Base-by-base conservation (phyloP, 2,888 invertebrate species). In the Tetranychus truncatus region DNA sequence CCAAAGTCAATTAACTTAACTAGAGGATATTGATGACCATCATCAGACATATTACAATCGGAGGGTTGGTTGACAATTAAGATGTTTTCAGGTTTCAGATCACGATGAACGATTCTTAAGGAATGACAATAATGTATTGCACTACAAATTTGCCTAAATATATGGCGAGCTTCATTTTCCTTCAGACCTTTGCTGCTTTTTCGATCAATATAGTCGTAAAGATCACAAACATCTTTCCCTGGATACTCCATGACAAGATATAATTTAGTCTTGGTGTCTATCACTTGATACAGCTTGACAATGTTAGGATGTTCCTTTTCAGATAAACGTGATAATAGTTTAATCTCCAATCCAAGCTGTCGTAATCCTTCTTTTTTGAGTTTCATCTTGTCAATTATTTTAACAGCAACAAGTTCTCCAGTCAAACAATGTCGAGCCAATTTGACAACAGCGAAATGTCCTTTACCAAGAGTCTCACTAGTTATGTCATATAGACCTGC, bases 1-100 rank as follows among this genome's bases (percentile, higher is more conserved):
- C 95, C 99, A 85, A 99, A 99, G 85, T 99, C 99, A 77, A 99
- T 99, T 82, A 99, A 86, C 85, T 99, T 99, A 55, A 99, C 97
- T 82, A 94, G 88, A 45, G 77, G 77, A 65, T 76, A 77, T 69
- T 66, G 69, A 20, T 45, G 66, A 21, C n/a, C 18, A 20, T 72
- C 18, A n/a, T 34, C 20, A 44, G 21, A 44, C 18, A 24, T 18
- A 5, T 44, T 55, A 45, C 34, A 18, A 55, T 73, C 34, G 76
- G 95, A 95, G 74, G 92, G 86, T 84, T 95, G 93, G 84, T 96
- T 94, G 84, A 99, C 99, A 85, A 97, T 97, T 74, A 99, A 95
- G 77, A 99, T 97, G 86, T 99, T 99, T 84, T 99, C 99, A 18
- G 97, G 99, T 85, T 99, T 99, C 79, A 99, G 86, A 85, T 99